A percentile compares a stretch with the other conserved stretches of the same genome.
Evolutionary conservation across 2,888 invertebrate species (phyloP).

Genomic region (Acronicta leporina): DNA sequence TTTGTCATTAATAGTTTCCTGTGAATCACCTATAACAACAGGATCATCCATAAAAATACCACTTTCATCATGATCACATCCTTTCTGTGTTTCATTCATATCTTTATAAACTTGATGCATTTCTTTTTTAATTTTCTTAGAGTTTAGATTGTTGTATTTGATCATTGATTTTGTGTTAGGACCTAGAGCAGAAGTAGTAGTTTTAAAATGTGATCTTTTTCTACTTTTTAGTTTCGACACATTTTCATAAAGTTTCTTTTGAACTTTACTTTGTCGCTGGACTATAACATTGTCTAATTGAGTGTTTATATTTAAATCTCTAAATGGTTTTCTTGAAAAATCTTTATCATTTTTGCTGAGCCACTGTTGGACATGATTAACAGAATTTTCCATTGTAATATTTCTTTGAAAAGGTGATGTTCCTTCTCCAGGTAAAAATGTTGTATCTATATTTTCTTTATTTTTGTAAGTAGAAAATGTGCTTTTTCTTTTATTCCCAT

Average conservation of each 20-base stretch:
- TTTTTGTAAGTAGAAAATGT: conserved; percentile 45
- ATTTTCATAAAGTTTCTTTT: conserved; percentile 26
- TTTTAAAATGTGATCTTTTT: conserved; percentile 58
- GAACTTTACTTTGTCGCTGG: conserved; percentile 14
- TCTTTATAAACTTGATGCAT: not conserved
- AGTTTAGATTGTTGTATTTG: conserved; percentile 1
- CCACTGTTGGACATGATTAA: conserved; percentile 77
- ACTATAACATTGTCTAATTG: conserved; percentile 25
- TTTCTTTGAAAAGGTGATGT: conserved; percentile 46
- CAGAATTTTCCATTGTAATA: conserved; percentile 71
- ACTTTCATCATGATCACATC: conserved; percentile 70
- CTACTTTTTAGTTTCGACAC: conserved; percentile 23
- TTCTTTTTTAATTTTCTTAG: conserved; percentile 37
- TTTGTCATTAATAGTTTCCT: conserved; percentile 71
- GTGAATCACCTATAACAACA: conserved; percentile 73
- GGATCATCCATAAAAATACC: conserved; percentile 73
- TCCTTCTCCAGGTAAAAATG: conserved; percentile 70
- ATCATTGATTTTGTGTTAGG: conserved; percentile 14
- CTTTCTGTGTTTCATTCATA: conserved; percentile 15
- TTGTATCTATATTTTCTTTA: conserved; percentile 68
- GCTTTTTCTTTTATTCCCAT: conserved; percentile 79
- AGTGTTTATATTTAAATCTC: conserved; percentile 74
- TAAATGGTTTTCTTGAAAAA: conserved; percentile 71
- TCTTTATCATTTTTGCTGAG: conserved; percentile 67
- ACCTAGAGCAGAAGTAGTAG: conserved; percentile 11